These are phyloP conservation scores for Nemotelus nigrinus DNA, from an alignment of 2,888 invertebrate genomes.

Conservation along the genomic window DNA sequence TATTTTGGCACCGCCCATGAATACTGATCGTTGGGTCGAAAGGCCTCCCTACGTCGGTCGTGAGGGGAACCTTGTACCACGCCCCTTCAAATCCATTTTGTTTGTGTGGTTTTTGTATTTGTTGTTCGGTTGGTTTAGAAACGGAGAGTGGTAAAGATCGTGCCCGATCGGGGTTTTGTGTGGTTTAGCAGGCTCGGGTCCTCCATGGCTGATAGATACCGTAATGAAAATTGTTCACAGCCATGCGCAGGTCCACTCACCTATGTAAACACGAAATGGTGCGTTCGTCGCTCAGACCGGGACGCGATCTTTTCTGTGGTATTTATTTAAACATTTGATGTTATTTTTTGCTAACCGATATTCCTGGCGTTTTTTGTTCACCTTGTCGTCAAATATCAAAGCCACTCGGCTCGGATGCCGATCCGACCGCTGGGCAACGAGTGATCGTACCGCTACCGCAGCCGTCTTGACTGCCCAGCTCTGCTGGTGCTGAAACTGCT, in stretches of 20 bases:
- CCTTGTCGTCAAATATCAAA: constrained; percentile 13
- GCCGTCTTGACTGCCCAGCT: too few species aligned
- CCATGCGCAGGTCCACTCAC: neutral
- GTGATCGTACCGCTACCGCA: neutral
- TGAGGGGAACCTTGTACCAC: neutral
- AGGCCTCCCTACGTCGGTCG: neutral
- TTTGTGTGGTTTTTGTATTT: neutral
- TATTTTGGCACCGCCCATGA: neutral
- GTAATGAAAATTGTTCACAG: neutral
- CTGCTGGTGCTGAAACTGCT: too few species aligned
- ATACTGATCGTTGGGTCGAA: neutral
- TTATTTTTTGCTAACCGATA: constrained; percentile 2
- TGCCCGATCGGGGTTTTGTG: neutral
- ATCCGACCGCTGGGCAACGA: neutral
- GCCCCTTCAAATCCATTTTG: constrained; percentile 1
- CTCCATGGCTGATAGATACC: neutral
- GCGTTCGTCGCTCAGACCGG: neutral
- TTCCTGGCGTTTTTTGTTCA: neutral
- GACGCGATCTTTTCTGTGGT: neutral
- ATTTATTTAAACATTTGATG: neutral
- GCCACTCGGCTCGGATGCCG: constrained; percentile 20
- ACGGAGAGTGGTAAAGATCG: neutral
- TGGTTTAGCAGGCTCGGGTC: neutral
- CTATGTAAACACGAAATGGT: neutral
- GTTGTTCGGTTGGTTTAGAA: neutral